Evolutionary conservation across 2,797 vertebrate species (phyloP), one percentile per base, ranked within the genome.

Genomic region (Epinephelus coioides): DNA sequence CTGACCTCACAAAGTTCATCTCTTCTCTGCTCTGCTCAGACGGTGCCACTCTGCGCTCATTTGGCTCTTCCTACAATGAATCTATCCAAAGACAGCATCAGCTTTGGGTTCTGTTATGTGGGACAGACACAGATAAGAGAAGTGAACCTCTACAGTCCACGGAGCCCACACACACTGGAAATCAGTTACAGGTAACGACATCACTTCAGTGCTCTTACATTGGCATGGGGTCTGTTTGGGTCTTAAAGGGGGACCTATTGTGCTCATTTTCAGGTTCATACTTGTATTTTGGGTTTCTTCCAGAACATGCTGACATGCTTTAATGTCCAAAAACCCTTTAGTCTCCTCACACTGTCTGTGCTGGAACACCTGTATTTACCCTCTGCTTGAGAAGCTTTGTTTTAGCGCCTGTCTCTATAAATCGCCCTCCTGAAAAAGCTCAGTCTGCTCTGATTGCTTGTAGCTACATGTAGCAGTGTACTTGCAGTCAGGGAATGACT

Each of bases 41-140:
- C 87, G 1, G 93, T 99, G 53, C 96, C 96, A 44, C 89, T 99
- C 68, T 63, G 64, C 19, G 97, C 96, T 0, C 69, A 81, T 3
- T 89, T 99, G 85, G 82, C 90, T 0, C 80, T 99, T n/a, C 94
- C 96, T 0, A 88, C 91, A 1, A 82, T 98, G 18, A 87, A 92
- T 76, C 94, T 99, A 23, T 98, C 97, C 66, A 88, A 85, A 11
- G 62, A 94, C 61, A 80, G 2, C 0, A n/a, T 98, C 13, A 90
- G 97, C 91, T 99, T 99, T 17, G 96, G 96, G 47, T 94, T 89
- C 67, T 97, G 97, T 87, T 95, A 94, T 2, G 93, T 97, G 65
- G 95, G 94, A 11, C 90, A 96, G 81, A 91, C 67, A 6, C 90
- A 78, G 73, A 90, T 86, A 17, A 91, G 82, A 88, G 95, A 96